Conservation (phyloP, 2,797 vertebrate species). For the Sebastes vulpes region DNA sequence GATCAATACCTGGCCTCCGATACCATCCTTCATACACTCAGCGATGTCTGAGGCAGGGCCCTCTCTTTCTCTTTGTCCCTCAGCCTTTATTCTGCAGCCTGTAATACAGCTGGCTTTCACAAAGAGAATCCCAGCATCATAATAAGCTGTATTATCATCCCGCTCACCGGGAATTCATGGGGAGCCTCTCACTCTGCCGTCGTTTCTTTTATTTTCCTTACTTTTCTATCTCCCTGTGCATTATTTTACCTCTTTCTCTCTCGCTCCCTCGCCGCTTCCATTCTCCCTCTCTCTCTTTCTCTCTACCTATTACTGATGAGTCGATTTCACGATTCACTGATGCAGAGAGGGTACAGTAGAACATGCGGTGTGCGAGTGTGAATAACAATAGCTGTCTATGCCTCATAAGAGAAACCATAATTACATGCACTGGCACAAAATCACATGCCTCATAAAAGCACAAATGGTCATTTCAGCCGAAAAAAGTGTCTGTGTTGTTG, state of each 20-base stretch:
- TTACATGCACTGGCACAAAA: constrained; percentile 52
- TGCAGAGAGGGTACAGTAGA: constrained; percentile 79
- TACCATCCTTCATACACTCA: constrained; percentile 50
- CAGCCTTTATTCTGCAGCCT: constrained; percentile 37
- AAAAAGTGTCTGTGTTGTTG: background rate
- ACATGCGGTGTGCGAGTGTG: constrained; percentile 68
- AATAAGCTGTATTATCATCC: constrained; percentile 59
- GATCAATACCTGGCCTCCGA: constrained; percentile 67
- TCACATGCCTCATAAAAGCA: constrained; percentile 60
- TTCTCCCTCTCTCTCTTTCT: constrained; percentile 41
- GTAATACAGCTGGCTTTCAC: constrained; percentile 42
- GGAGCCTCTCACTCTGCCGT: constrained; percentile 12
- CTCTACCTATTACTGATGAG: constrained; percentile 79
- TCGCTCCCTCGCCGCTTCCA: constrained; percentile 10
- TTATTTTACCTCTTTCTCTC: constrained; percentile 48
- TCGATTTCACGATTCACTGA: constrained; percentile 83
- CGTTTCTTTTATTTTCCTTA: constrained; percentile 38
- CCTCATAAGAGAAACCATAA: constrained; percentile 73
- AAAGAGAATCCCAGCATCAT: constrained; percentile 33
- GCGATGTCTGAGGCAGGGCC: constrained; percentile 37
- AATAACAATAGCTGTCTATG: constrained; percentile 77
- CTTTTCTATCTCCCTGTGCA: constrained; percentile 29
- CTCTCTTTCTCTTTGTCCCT: constrained; percentile 37
- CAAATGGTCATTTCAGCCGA: constrained; percentile 21
- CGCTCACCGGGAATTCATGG: constrained; percentile 37